A percentile compares a stretch with the other conserved stretches of the same genome.
Evolutionary conservation across 2,888 invertebrate species (phyloP).

Genomic region (Trimorus sp.): DNA sequence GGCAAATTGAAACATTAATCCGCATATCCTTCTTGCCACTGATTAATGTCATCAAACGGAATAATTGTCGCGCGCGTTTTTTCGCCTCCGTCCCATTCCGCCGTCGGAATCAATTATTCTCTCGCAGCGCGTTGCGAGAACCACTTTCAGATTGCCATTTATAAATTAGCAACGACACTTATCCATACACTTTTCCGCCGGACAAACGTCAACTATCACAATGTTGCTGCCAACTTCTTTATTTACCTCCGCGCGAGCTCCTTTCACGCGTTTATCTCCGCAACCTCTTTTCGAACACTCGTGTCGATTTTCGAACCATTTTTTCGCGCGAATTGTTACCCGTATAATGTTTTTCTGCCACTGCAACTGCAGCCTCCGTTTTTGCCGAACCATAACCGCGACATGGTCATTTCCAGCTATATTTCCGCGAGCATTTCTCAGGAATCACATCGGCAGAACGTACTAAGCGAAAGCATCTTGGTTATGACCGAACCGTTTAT

Average conservation of each 20-base stretch:
- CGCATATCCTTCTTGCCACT: constrained; percentile 61
- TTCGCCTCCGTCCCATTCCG: constrained; percentile 32
- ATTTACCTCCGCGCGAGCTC: no score
- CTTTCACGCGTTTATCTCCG: no score
- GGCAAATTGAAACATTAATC: constrained; percentile 71
- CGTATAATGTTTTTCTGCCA: no score
- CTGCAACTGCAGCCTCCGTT: neutral
- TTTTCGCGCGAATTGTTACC: no score
- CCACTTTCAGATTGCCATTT: neutral
- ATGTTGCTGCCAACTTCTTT: no score
- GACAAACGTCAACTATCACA: no score
- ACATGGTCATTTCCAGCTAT: constrained; percentile 18
- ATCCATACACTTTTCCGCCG: no score
- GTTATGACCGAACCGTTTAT: constrained; percentile 59
- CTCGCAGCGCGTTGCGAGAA: neutral
- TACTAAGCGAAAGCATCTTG: constrained; percentile 56
- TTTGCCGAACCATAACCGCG: constrained; percentile 4
- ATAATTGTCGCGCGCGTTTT: constrained; percentile 57
- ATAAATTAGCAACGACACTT: no score
- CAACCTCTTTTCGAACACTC: no score
- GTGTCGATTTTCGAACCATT: no score
- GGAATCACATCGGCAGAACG: constrained; percentile 38
- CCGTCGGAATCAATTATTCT: constrained; percentile 11
- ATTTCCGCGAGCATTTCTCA: constrained; percentile 35
- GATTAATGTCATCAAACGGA: constrained; percentile 68